phyloP scores from a whole-genome alignment of 2,888 invertebrate genomes.

The Caenorhabditis uteleia region DNA sequence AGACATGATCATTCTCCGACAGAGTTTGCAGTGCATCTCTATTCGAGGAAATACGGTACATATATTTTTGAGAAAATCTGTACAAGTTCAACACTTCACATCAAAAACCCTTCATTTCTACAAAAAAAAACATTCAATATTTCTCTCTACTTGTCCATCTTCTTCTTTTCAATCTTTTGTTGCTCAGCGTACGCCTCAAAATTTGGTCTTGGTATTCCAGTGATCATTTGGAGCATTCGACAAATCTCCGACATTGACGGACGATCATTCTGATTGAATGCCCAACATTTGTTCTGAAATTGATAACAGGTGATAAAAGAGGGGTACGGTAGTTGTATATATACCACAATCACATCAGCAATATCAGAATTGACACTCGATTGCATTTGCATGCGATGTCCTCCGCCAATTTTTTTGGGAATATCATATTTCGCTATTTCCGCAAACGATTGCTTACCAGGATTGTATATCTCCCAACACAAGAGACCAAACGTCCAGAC shows the following conservation, averaged over 20 bases:
- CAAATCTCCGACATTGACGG: constrained; percentile 24
- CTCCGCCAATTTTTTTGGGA: constrained; percentile 21
- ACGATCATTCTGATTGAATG: constrained; percentile 36
- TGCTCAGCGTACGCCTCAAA: constrained; percentile 18
- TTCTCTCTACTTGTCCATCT: too few species aligned
- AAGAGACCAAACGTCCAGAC: constrained; percentile 47
- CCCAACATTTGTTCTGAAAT: constrained; percentile 9
- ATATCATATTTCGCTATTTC: constrained; percentile 48
- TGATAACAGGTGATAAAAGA: neutral
- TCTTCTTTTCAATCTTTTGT: neutral
- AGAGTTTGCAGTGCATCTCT: too few species aligned
- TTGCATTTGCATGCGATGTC: constrained; percentile 41
- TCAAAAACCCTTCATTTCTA: too few species aligned
- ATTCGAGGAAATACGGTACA: too few species aligned
- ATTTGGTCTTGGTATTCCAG: constrained; percentile 25
- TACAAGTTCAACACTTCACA: too few species aligned
- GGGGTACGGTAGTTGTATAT: too few species aligned
- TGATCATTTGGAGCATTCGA: constrained; percentile 8
- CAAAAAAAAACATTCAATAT: too few species aligned
- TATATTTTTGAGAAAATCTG: too few species aligned
- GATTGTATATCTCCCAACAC: constrained; percentile 41
- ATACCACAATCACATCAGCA: constrained; percentile 8
- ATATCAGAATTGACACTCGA: constrained; percentile 4
- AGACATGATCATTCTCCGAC: too few species aligned
- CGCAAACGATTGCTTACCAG: constrained; percentile 50